Evolutionary conservation across 2,797 vertebrate species (phyloP).

Genomic region (Pachyuromys duprasi): DNA sequence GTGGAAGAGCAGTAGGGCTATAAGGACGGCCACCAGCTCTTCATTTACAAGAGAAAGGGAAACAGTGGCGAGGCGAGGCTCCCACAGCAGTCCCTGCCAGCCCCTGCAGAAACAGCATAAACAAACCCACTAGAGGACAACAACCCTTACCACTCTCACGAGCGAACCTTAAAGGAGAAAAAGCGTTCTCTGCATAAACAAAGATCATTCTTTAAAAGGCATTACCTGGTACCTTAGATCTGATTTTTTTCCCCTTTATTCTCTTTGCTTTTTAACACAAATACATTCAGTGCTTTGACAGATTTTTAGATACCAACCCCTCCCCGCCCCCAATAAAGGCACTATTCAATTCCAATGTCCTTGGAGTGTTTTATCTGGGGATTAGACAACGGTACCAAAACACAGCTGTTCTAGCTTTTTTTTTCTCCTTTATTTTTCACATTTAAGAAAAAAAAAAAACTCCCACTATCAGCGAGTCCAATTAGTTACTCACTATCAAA

Average conservation of each 20-base stretch:
- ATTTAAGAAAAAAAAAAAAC: slow-evolving; percentile 79
- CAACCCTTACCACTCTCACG: not conserved
- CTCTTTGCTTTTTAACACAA: slow-evolving; percentile 57
- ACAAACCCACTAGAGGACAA: not conserved
- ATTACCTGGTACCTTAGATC: slow-evolving; percentile 39
- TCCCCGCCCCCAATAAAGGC: slow-evolving; percentile 49
- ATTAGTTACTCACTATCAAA: slow-evolving; percentile 93
- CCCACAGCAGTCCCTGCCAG: not conserved
- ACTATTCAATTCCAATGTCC: slow-evolving; percentile 87
- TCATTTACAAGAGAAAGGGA: slow-evolving; percentile 34
- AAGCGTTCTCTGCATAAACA: slow-evolving; percentile 3
- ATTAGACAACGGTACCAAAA: slow-evolving; percentile 89
- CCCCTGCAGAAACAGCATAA: not conserved
- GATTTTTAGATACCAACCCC: slow-evolving; percentile 65
- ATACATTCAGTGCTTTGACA: slow-evolving; percentile 68
- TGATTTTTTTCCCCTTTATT: not conserved
- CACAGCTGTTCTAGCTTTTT: slow-evolving; percentile 90
- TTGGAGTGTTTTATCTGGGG: slow-evolving; percentile 87
- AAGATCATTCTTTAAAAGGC: slow-evolving; percentile 41
- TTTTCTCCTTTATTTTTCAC: slow-evolving; percentile 86
- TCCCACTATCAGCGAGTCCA: slow-evolving; percentile 89
- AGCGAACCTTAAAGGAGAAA: not conserved
- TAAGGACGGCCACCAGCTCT: not conserved
- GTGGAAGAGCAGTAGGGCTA: not conserved
- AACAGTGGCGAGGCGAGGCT: not conserved